Conservation (phyloP, 2,888 invertebrate species). For the Archips xylosteana region DNA sequence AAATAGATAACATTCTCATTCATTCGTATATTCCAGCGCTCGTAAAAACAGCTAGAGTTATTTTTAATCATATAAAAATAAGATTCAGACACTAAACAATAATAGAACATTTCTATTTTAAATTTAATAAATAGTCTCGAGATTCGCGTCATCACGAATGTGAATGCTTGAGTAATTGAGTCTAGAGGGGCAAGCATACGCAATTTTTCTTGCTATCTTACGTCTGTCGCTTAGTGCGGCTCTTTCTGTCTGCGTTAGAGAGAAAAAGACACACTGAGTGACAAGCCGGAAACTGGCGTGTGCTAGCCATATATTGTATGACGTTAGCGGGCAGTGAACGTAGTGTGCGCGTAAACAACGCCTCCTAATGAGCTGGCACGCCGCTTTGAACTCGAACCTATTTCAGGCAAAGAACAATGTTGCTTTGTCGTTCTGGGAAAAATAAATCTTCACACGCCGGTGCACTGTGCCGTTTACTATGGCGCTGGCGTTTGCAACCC, state of each 20-base stretch:
- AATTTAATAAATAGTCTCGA: slow-evolving; percentile 22
- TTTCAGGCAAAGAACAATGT: slow-evolving; percentile 74
- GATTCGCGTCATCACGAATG: slow-evolving; percentile 29
- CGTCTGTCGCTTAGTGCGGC: neutral
- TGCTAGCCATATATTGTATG: neutral
- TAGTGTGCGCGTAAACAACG: slow-evolving; percentile 57
- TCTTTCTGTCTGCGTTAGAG: neutral
- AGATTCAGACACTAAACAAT: neutral
- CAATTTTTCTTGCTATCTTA: neutral
- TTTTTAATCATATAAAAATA: slow-evolving; percentile 16
- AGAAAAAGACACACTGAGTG: neutral
- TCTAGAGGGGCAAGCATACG: neutral
- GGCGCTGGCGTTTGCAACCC: slow-evolving; percentile 62
- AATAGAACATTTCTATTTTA: slow-evolving; percentile 26
- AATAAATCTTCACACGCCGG: slow-evolving; percentile 69
- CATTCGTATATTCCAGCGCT: neutral
- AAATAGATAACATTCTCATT: neutral
- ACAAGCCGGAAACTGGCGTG: neutral
- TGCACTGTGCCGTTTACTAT: slow-evolving; percentile 68
- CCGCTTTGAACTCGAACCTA: slow-evolving; percentile 73
- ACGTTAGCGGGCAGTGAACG: slow-evolving; percentile 52
- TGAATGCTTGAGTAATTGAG: slow-evolving; percentile 18
- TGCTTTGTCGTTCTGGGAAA: slow-evolving; percentile 77
- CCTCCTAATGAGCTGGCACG: slow-evolving; percentile 69
- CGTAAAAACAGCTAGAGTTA: slow-evolving; percentile 14